These are phyloP conservation scores for Lepus oiostolus DNA, from an alignment of 2,797 vertebrate species.

Conservation along the genomic window DNA sequence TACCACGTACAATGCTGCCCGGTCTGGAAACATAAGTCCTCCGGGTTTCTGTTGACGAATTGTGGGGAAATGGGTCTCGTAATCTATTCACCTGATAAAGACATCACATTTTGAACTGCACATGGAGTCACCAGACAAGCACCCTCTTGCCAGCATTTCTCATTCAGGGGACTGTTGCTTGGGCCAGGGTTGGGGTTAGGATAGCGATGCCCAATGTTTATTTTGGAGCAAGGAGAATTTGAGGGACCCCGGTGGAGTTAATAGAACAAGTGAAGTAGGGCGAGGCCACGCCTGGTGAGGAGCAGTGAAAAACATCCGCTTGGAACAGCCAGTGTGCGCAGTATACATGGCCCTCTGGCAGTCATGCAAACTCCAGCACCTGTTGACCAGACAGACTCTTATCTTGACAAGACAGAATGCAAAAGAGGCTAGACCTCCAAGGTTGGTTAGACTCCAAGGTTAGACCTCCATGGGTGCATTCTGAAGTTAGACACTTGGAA, in stretches of 20 bases:
- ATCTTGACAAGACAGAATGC: neutral
- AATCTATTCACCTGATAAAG: slow-evolving; percentile 93
- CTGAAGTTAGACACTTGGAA: neutral
- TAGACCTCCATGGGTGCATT: neutral
- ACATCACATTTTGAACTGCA: slow-evolving; percentile 92
- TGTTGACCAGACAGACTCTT: neutral
- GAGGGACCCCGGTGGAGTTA: neutral
- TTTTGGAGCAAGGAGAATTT: neutral
- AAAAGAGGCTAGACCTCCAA: neutral
- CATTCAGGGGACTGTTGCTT: slow-evolving; percentile 79
- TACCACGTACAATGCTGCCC: slow-evolving; percentile 97
- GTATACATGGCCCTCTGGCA: neutral
- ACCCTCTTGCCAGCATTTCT: slow-evolving; percentile 84
- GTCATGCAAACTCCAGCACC: neutral
- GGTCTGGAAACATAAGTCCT: slow-evolving; percentile 99
- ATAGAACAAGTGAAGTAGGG: neutral
- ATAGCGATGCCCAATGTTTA: neutral
- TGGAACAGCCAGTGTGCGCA: too few species aligned
- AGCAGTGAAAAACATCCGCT: neutral
- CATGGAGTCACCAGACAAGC: slow-evolving; percentile 88
- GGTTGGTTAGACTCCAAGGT: neutral
- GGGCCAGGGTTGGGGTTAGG: slow-evolving; percentile 38
- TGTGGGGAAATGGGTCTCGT: slow-evolving; percentile 91
- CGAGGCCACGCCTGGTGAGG: neutral
- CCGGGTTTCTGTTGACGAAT: slow-evolving; percentile 97